Evolutionary conservation across 2,113 vertebrate species (phyloP), one percentile per base, ranked within the genome.

Genomic region (Lophotis ruficrista): DNA sequence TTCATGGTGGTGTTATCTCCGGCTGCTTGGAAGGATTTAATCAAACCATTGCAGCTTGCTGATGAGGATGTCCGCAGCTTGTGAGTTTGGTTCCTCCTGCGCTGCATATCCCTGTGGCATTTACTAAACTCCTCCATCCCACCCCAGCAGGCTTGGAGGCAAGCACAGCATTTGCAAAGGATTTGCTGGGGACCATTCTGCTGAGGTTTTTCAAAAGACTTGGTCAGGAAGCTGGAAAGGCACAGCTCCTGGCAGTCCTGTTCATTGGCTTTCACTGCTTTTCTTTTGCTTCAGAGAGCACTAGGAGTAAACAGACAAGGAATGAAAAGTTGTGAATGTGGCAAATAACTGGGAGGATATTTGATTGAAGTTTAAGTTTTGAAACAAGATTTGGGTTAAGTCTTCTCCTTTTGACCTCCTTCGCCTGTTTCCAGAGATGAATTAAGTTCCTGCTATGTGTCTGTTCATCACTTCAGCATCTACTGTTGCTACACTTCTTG

Each of bases 1-100:
- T 90, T 95, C 80, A 72, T 8, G 12, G 17, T 37, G 30, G 76
- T 95, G 58, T 62, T 92, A 85, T 48, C 83, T 94, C 77, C 0
- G 14, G 72, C 68, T 93, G 45, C 70, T 92, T 82, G 77, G 89
- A 80, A 92, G 62, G 41, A 87, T 89, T 94, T 95, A 96, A 96
- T 94, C 91, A 87, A 94, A 91, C 20, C 6, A 3, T 45, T 30
- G 72, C 50, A 71, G 56, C 84, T 87, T 79, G 76, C 57, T 66
- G 77, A 87, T 80, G 86, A 93, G 80, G 68, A 84, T 78, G 57
- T 24, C 80, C 3, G 1, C 70, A 94, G 84, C 73, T 71, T 37
- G 23, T 0, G 7, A 87, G 61, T 35, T 58, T 50, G 81, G 76
- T 58, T 87, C 70, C 38, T 81, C 27, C 57, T 7, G 3, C 37